Percentiles rank a stretch among this genome's conserved stretches.
Evolutionary conservation across 1,140 invertebrate species (phyloP).

Genomic region (Leptopilina clavipes): DNA sequence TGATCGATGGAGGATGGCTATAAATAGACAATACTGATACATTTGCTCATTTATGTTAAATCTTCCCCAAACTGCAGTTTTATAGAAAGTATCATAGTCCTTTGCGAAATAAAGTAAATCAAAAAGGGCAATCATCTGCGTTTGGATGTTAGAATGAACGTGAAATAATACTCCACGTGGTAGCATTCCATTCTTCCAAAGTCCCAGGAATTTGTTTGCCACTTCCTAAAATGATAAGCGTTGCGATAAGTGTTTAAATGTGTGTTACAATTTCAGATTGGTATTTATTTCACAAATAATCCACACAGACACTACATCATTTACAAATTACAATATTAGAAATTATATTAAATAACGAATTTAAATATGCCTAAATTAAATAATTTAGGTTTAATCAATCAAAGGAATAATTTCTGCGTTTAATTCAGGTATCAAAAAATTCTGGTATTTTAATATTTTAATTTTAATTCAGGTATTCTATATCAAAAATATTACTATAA

Average conservation of each 20-base stretch:
- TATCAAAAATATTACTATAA: no score
- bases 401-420: no score
- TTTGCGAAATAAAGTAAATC: conserved; percentile 82
- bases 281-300: no score
- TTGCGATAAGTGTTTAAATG: conserved; percentile 50
- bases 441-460: no score
- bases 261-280: no score
- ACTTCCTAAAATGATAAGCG: conserved; percentile 71
- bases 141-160: conserved; percentile 77
- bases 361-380: no score
- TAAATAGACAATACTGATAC: conserved; percentile 79
- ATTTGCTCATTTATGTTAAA: conserved; percentile 78
- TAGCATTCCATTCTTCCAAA: conserved; percentile 76
- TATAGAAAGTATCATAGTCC: conserved; percentile 72
- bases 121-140: conserved; percentile 80
- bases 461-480: no score
- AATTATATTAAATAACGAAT: no score
- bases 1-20: conserved; percentile 78
- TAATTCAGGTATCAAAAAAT: no score
- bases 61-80: conserved; percentile 76
- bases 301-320: no score
- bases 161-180: conserved; percentile 78
- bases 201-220: conserved; percentile 77
- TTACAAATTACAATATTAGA: no score
- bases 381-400: no score